Conservation (phyloP, 2,797 vertebrate species). For the Sciaenops ocellatus region DNA sequence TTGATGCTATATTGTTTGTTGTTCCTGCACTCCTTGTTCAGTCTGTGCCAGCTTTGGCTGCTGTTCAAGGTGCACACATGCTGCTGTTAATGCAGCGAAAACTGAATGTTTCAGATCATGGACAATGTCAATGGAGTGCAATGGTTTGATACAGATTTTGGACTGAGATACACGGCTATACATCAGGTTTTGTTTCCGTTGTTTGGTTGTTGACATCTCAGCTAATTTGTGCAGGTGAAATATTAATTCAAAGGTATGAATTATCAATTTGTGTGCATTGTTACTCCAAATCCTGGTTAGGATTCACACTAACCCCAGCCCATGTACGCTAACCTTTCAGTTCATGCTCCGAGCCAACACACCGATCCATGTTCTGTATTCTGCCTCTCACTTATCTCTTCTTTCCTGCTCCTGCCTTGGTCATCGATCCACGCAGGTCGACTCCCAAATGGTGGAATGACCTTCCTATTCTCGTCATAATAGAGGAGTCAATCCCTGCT, state of each 20-base stretch:
- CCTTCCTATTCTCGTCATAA: conserved; percentile 45
- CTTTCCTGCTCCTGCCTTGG: conserved; percentile 23
- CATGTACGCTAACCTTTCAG: neutral
- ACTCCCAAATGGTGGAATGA: conserved; percentile 41
- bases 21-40: neutral
- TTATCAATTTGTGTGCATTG: neutral
- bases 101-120: neutral
- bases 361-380: conserved; percentile 3
- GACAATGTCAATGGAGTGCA: neutral
- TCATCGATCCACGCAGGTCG: conserved; percentile 40
- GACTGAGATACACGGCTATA: neutral
- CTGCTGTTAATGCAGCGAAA: neutral
- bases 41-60: neutral
- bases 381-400: conserved; percentile 17
- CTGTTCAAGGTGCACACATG: conserved; percentile 9
- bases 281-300: neutral
- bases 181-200: neutral
- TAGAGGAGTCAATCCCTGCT: conserved; percentile 11
- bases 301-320: neutral
- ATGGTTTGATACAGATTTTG: neutral
- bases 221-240: neutral
- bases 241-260: neutral
- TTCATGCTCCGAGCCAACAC: neutral
- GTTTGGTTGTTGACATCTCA: neutral
- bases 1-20: neutral